Base-by-base conservation (phyloP, 2,888 invertebrate genomes). In the Choristoneura rosaceana region DNA sequence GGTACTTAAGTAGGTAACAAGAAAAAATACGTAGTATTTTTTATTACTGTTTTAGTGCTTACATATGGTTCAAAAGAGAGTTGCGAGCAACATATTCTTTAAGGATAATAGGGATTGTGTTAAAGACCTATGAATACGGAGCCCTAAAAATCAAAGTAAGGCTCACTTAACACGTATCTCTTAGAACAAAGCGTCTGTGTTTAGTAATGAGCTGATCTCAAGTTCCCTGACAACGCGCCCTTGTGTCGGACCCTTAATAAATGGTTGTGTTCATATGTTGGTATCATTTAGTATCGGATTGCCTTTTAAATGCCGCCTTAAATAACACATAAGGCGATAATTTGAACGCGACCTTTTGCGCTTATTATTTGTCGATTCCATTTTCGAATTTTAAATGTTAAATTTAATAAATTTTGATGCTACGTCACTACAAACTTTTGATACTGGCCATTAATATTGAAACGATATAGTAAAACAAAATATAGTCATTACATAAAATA, bases 341-440 rank as follows among this genome's bases (percentile, higher is more conserved):
- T 77, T 76, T 78, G 63, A 78, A 74, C 77, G 76, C 80, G 81
- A 77, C 83, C 80, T 82, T 81, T 80, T 76, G 78, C 77, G 80
- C 81, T 81, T 78, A 81, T 81, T 79, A 79, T 77, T 75, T 77
- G 76, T 61, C 38, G 43, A 71, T 76, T 77, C 78, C 75, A 68
- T 76, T 75, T 80, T 78, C 65, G 71, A 69, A 38, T 50, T 50
- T 64, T 47, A 45, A 43, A 43, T 12, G 43, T 43, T 43, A 43
- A 43, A 12, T 43, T 43, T 43, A n/a, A n/a, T n/a, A n/a, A n/a
- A n/a, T n/a, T 25, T 25, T 25, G 25, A 25, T 25, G 25, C 25
- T 25, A 1, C 25, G 25, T 25, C 25, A 25, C 25, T 2, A 25
- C 25, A 2, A 25, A 15, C 50, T n/a, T 50, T 50, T 50, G 50